phyloP scores from a whole-genome alignment of 2,888 invertebrate genomes.

The Sarcophaga variegata region DNA sequence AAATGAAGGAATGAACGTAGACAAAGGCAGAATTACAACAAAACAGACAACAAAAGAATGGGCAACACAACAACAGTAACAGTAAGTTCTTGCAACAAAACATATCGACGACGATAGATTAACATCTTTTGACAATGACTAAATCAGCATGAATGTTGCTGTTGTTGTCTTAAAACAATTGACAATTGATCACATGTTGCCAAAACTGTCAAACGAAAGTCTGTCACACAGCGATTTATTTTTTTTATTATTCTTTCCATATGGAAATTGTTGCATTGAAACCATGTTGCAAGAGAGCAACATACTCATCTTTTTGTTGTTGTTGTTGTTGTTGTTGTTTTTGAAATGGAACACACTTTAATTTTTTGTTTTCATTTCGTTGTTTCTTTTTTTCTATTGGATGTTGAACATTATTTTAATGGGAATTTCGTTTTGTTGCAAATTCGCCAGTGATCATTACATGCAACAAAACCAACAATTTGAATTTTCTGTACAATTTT shows the following conservation, averaged over 20 bases:
- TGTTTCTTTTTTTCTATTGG: not conserved
- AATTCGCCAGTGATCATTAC: not conserved
- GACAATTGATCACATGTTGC: conserved; percentile 66
- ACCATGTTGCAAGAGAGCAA: not conserved
- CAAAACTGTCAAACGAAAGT: conserved; percentile 62
- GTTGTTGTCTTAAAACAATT: conserved; percentile 49
- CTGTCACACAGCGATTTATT: conserved; percentile 24
- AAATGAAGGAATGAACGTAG: conserved; percentile 45
- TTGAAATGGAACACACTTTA: conserved; percentile 38
- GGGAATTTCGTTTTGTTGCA: not conserved
- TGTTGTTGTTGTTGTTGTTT: not conserved
- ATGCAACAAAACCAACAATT: conserved; percentile 2
- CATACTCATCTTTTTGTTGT: no score
- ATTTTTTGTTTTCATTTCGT: not conserved
- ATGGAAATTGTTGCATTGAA: conserved; percentile 23
- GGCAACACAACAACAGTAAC: conserved; percentile 9
- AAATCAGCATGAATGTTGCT: conserved; percentile 62
- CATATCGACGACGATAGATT: conserved; percentile 41
- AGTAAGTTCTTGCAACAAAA: conserved; percentile 14
- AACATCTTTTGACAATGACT: conserved; percentile 68
- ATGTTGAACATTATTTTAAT: conserved; percentile 22
- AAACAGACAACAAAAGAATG: not conserved
- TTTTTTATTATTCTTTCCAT: not conserved
- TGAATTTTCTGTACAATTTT: conserved; percentile 4
- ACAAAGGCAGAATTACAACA: conserved; percentile 36